These are phyloP conservation scores for Elgonia sp. DNA, from an alignment of 2,888 invertebrate species.

Conservation along the genomic window DNA sequence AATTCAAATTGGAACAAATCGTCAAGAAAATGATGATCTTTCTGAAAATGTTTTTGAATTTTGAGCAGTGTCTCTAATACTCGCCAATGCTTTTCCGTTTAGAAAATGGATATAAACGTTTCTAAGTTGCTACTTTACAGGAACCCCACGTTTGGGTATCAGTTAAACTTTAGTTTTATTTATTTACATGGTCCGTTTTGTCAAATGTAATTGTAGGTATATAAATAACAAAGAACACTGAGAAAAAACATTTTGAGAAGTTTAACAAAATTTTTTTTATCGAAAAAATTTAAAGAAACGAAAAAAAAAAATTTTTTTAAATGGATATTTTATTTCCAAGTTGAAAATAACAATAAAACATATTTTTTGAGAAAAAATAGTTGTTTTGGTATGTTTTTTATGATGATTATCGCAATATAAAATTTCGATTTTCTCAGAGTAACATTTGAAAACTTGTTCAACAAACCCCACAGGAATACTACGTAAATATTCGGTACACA, in stretches of 20 bases:
- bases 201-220: neutral
- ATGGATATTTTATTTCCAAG: too few relatives aligned
- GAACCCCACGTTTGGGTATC: neutral
- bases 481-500: conserved; percentile 27
- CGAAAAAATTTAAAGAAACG: too few relatives aligned
- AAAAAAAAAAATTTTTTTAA: too few relatives aligned
- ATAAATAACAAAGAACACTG: too few relatives aligned
- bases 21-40: too few relatives aligned
- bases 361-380: neutral
- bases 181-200: conserved; percentile 53
- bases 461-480: conserved; percentile 21
- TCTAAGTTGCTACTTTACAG: conserved; percentile 53
- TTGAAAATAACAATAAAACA: conserved; percentile 4
- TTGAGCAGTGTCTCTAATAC: neutral
- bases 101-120: conserved; percentile 63
- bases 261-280: too few relatives aligned
- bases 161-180: conserved; percentile 45
- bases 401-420: too few relatives aligned
- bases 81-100: conserved; percentile 41
- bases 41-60: too few relatives aligned
- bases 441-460: neutral
- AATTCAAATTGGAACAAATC: too few relatives aligned
- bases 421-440: too few relatives aligned
- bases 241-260: too few relatives aligned
- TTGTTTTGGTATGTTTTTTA: too few relatives aligned